Conservation (phyloP, 2,797 vertebrate species). For the Hippopotamyrus pictus region DNA sequence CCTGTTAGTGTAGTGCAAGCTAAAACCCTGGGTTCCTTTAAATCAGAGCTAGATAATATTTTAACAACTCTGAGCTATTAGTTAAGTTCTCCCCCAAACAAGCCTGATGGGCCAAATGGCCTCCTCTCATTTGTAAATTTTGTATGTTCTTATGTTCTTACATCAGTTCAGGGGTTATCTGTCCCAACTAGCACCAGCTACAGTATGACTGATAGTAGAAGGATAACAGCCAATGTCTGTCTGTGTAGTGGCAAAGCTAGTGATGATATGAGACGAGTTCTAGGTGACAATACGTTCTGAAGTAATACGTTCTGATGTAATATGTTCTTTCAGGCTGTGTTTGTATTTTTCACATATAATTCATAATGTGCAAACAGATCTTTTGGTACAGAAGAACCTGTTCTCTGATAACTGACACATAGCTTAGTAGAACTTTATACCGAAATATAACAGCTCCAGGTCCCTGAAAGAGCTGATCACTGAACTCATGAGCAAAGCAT, state of each 20-base stretch:
- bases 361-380: not conserved
- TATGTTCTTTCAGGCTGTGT: not conserved
- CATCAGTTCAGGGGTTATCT: not conserved
- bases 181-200: not conserved
- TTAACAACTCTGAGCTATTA: too few relatives aligned
- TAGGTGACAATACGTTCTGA: not conserved
- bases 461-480: not conserved
- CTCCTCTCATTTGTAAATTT: too few relatives aligned
- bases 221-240: not conserved
- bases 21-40: too few relatives aligned
- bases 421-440: not conserved
- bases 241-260: not conserved
- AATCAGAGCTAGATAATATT: too few relatives aligned
- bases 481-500: not conserved
- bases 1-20: too few relatives aligned
- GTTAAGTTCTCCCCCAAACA: too few relatives aligned
- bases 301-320: not conserved
- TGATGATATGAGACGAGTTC: not conserved
- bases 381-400: not conserved
- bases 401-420: not conserved
- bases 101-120: too few relatives aligned
- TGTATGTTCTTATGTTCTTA: not conserved
- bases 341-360: not conserved
- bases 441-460: not conserved
- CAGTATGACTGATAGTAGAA: not conserved